Evolutionary conservation across 2,888 invertebrate species (phyloP), one percentile per base, ranked within the genome.

Genomic region (Clitarchus hookeri): DNA sequence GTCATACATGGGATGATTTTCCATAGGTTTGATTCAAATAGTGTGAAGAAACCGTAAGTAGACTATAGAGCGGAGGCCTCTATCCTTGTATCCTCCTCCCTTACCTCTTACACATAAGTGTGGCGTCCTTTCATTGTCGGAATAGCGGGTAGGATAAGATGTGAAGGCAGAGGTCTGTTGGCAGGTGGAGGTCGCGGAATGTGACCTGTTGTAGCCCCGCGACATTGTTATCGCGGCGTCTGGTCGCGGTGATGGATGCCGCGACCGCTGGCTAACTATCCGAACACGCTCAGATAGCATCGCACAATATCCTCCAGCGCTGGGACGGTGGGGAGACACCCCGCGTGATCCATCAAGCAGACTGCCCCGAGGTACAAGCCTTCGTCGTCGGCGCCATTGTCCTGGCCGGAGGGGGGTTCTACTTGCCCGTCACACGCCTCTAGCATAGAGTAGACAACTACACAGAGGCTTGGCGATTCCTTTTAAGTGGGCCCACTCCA

Each of bases 261-360:
- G 19, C n/a, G 48, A n/a, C 65, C 65, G 65, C 19, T 19, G n/a
- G n/a, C 65, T 65, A 65, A 65, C 65, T 65, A 65, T 65, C 65
- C 65, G 65, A 65, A 65, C n/a, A 65, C 65, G 65, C 65, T 65
- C n/a, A 65, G 65, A 65, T 65, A 65, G 65, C 65, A 65, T 65
- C 65, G 65, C 65, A n/a, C 65, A 65, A 65, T 65, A 65, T 65
- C 65, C 65, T n/a, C 23, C n/a, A n/a, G 19, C 1, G 16, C 65
- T 65, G n/a, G 19, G 23, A 16, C 6, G 65, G 65, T 65, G 8
- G 36, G 12, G 48, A 13, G 48, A 48, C 48, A 13, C 48, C 48
- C 19, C 25, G 36, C 79, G 25, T 82, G 78, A 54, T 48, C 27
- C 48, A 36, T 65, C 84, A 27, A 85, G n/a, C 36, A 13, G 77